Evolutionary conservation across 2,888 invertebrate species (phyloP).

Genomic region (Emmelina monodactyla): DNA sequence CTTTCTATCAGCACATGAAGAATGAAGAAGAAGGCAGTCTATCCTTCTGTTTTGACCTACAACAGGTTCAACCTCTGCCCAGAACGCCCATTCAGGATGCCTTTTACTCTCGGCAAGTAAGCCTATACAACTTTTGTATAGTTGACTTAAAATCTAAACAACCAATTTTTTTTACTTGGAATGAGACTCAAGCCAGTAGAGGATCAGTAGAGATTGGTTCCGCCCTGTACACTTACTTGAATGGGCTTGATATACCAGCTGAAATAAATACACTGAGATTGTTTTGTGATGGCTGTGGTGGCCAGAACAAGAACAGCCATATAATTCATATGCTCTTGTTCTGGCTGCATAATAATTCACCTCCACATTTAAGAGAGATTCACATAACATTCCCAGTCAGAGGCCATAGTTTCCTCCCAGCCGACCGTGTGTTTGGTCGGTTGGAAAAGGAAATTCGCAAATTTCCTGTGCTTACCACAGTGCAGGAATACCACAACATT

Average conservation of each 20-base stretch:
- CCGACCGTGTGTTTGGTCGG: constrained; percentile 12
- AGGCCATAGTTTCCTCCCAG: constrained; percentile 14
- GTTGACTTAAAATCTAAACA: constrained; percentile 18
- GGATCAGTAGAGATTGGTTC: constrained; percentile 11
- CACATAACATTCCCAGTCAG: constrained; percentile 10
- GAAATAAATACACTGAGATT: constrained; percentile 14
- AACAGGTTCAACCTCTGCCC: constrained; percentile 17
- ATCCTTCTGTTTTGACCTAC: constrained; percentile 17
- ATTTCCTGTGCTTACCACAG: neutral
- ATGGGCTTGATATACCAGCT: constrained; percentile 8
- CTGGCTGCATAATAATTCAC: constrained; percentile 11
- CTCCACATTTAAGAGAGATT: constrained; percentile 8
- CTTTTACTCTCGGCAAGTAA: constrained; percentile 17
- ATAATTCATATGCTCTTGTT: constrained; percentile 12
- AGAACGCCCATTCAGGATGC: constrained; percentile 16
- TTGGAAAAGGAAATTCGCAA: constrained; percentile 8
- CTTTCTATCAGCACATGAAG: constrained; percentile 16
- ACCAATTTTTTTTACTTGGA: constrained; percentile 17
- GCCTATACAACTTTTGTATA: constrained; percentile 17
- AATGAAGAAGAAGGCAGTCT: constrained; percentile 7
- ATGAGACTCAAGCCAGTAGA: constrained; percentile 16
- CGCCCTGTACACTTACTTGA: constrained; percentile 8
- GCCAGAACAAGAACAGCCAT: constrained; percentile 20
- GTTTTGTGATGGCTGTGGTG: constrained; percentile 20
- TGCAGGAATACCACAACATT: constrained; percentile 5